A percentile compares a stretch with the other conserved stretches of the same genome.
phyloP scores from a whole-genome alignment of 2,113 vertebrate genomes.

The Amblyopsis rosae region DNA sequence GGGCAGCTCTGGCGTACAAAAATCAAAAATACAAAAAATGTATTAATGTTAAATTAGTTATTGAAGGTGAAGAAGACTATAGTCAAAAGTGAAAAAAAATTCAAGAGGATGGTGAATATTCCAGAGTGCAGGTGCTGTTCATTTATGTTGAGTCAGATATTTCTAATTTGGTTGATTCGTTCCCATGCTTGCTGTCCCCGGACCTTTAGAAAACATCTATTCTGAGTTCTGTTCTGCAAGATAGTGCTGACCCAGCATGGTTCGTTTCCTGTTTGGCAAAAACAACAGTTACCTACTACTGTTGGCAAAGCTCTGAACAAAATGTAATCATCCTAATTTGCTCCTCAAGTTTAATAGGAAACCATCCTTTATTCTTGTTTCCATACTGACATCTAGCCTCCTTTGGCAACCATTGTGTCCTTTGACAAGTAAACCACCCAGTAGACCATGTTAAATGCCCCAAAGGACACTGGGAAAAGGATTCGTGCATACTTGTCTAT shows the following conservation, averaged over 20 bases:
- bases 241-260: constrained; percentile 33
- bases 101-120: constrained; percentile 47
- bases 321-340: constrained; percentile 37
- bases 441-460: constrained; percentile 99
- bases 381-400: constrained; percentile 72
- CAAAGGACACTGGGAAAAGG: constrained; percentile 96
- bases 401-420: constrained; percentile 91
- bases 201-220: constrained; percentile 38
- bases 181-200: constrained; percentile 51
- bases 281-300: constrained; percentile 36
- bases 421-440: constrained; percentile 99
- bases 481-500: constrained; percentile 99
- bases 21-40: constrained; percentile 57
- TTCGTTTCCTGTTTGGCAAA: constrained; percentile 36
- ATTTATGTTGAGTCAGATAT: constrained; percentile 37
- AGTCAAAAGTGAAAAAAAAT: constrained; percentile 30
- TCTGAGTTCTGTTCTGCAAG: constrained; percentile 27
- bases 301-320: constrained; percentile 27
- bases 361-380: neutral
- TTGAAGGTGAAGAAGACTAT: constrained; percentile 27
- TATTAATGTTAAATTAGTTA: constrained; percentile 24
- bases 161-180: constrained; percentile 40
- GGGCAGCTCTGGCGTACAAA: constrained; percentile 60
- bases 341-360: constrained; percentile 21
- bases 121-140: constrained; percentile 44